These are phyloP conservation scores for Nibea coibor DNA, from an alignment of 2,113 vertebrate genomes.

Conservation along the genomic window DNA sequence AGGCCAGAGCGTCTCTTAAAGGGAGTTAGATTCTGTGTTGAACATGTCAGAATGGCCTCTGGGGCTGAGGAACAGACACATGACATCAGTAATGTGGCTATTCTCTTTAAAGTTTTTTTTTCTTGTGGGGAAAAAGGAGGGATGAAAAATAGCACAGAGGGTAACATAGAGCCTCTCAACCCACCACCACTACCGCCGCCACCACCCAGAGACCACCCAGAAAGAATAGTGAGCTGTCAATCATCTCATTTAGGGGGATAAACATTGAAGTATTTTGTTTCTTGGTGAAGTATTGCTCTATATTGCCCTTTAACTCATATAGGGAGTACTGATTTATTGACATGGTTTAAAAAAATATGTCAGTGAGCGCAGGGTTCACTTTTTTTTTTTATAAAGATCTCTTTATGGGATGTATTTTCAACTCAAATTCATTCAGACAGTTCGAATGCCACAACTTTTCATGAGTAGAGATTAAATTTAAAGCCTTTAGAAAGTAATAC, in stretches of 20 bases:
- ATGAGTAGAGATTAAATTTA: not conserved
- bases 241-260: conserved; percentile 64
- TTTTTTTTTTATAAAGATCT: not conserved
- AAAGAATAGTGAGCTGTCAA: conserved; percentile 72
- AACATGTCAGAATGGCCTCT: conserved; percentile 47
- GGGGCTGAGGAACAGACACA: conserved; percentile 47
- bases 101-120: conserved; percentile 59
- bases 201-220: conserved; percentile 79
- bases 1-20: conserved; percentile 49
- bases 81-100: conserved; percentile 47
- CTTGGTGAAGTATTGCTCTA: conserved; percentile 17
- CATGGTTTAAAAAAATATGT: not conserved
- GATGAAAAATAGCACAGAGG: conserved; percentile 61
- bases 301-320: conserved; percentile 30
- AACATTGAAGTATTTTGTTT: conserved; percentile 62
- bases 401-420: not conserved
- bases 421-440: not conserved
- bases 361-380: conserved; percentile 1
- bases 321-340: conserved; percentile 20
- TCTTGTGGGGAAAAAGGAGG: conserved; percentile 34
- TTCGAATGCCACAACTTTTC: not conserved
- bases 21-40: conserved; percentile 25
- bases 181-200: conserved; percentile 12
- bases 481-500: not conserved
- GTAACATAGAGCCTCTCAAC: conserved; percentile 47